Base-by-base conservation (phyloP, 1,140 invertebrate species). In the Pseudomyrmex dendroicus region DNA sequence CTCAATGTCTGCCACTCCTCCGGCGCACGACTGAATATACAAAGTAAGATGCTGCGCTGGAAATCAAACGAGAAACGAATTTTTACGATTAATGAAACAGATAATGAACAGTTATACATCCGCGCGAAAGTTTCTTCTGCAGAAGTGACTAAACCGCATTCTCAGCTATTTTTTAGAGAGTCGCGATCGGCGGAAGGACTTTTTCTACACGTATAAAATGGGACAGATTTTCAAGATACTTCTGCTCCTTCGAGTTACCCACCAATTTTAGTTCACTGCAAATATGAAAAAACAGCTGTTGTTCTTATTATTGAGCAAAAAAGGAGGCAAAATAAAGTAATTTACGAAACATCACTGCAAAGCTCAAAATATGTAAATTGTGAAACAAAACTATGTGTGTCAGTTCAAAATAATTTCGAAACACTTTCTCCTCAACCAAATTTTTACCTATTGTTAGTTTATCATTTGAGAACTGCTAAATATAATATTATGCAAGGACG, bases 121-220 rank as follows among this genome's bases (percentile, higher is more conserved):
- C 50, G 50, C 76, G 66, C 83, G 74, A 68, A 84, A 84, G 83
- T 84, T 44, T 48, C 80, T 66, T 74, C 56, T 72, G 66, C 50
- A 84, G 54, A 80, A 70, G 54, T 46, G 25, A 56, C 64, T 66
- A 70, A 35, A 80, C 76, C 62, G 54, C 66, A 80, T 44, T 62
- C 48, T 25, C 52, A 57, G 22, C 15, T 9, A 35, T 56, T 72
- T 80, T 44, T 62, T 80, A 80, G 76, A 72, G 76, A 80, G 66
- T 80, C 44, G 4, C 35, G 54, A 15, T 48, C 76, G 1, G 2
- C 50, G 46, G 15, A n/a, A 68, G 5, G 17, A 13, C 44, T 70
- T 70, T 78, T 78, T 59, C 17, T 68, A 10, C 17, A 20, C 44
- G 4, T 17, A 17, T 44, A 35, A 80, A 72, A 72, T 80, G n/a